Evolutionary conservation across 2,113 vertebrate species (phyloP).

Genomic region (Saccopteryx bilineata): DNA sequence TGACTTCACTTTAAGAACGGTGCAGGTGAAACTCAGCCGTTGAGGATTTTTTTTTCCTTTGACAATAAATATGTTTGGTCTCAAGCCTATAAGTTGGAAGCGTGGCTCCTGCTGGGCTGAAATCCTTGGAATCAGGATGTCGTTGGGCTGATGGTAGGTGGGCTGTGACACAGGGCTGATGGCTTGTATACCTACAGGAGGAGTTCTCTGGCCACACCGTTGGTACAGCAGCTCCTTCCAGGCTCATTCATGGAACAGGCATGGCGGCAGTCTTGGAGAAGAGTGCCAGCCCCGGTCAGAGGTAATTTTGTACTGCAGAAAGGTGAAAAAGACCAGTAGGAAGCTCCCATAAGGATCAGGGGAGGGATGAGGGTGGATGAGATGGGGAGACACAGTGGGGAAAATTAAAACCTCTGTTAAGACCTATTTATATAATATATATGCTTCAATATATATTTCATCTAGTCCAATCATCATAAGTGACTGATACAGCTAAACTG

Average conservation of each 20-base stretch:
- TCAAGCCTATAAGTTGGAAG: constrained; percentile 80
- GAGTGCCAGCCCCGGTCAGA: constrained; percentile 89
- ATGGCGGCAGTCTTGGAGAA: constrained; percentile 85
- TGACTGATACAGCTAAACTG: constrained; percentile 80
- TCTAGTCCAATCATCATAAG: constrained; percentile 75
- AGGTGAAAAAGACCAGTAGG: constrained; percentile 85
- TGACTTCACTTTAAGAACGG: constrained; percentile 77
- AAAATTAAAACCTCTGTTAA: constrained; percentile 82
- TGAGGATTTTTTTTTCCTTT: neutral
- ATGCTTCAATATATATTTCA: constrained; percentile 73
- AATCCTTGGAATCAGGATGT: constrained; percentile 83
- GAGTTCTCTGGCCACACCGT: constrained; percentile 86
- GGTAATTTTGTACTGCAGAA: constrained; percentile 87
- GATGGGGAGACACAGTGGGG: constrained; percentile 78
- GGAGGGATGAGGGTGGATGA: constrained; percentile 82
- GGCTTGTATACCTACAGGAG: constrained; percentile 87
- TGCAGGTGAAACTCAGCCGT: constrained; percentile 73
- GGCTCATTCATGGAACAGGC: constrained; percentile 85
- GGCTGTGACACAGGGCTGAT: constrained; percentile 87
- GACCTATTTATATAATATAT: constrained; percentile 73
- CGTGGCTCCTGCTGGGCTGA: constrained; percentile 82
- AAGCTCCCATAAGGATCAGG: constrained; percentile 80
- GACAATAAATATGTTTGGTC: constrained; percentile 73
- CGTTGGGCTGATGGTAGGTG: constrained; percentile 86
- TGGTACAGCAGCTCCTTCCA: constrained; percentile 86